These are phyloP conservation scores for Drosophila ohnishii DNA, from an alignment of 1,140 invertebrate species.

Conservation along the genomic window DNA sequence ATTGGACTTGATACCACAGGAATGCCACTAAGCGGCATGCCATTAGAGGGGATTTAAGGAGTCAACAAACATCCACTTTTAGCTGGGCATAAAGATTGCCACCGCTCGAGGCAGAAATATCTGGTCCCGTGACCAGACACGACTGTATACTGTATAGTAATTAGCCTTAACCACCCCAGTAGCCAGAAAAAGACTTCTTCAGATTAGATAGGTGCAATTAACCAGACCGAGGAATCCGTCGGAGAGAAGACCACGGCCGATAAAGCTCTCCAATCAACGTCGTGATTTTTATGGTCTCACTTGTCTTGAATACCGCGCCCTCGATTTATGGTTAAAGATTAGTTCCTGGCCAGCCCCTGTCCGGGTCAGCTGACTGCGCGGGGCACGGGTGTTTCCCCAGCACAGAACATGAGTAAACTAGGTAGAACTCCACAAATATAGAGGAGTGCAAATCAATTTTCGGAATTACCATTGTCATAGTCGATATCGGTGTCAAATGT, in stretches of 20 bases:
- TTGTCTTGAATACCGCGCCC: constrained; percentile 35
- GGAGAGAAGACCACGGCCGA: constrained; percentile 6
- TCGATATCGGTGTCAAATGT: constrained; percentile 28
- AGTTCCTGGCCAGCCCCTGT: constrained; percentile 14
- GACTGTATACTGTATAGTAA: constrained; percentile 25
- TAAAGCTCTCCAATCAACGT: constrained; percentile 54
- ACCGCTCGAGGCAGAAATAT: constrained; percentile 45
- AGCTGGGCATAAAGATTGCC: constrained; percentile 40
- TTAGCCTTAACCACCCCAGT: constrained; percentile 21
- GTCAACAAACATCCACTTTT: constrained; percentile 47
- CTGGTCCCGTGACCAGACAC: constrained; percentile 47
- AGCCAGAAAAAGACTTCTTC: constrained; percentile 33
- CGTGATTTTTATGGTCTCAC: constrained; percentile 71
- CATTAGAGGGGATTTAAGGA: constrained; percentile 19
- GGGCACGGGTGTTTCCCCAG: constrained; percentile 41
- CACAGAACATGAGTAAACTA: constrained; percentile 10
- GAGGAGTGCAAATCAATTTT: constrained; percentile 28
- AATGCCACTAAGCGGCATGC: neutral
- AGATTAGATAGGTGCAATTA: constrained; percentile 38
- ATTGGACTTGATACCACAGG: neutral
- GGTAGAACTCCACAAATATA: constrained; percentile 30
- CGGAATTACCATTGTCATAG: constrained; percentile 38
- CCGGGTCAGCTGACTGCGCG: constrained; percentile 63
- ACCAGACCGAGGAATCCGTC: constrained; percentile 17
- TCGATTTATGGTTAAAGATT: constrained; percentile 64